Percentiles rank a stretch among this genome's conserved stretches.
phyloP scores from a whole-genome alignment of 2,797 vertebrate genomes.

The Pseudopleuronectes americanus region DNA sequence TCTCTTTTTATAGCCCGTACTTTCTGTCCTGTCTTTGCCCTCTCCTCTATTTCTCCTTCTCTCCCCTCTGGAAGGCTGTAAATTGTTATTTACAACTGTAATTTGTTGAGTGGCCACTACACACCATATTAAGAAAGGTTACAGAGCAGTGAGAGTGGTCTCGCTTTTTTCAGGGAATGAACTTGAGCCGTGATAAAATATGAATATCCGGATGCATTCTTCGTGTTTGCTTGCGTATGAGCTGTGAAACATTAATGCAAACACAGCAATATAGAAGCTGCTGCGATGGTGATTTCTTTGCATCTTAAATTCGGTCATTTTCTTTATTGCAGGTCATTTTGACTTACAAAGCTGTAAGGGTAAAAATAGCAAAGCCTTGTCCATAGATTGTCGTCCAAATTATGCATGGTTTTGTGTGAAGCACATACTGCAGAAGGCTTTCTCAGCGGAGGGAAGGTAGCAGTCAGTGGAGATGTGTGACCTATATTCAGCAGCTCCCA shows the following conservation, averaged over 20 bases:
- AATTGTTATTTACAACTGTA: slow-evolving; percentile 48
- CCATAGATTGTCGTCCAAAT: slow-evolving; percentile 37
- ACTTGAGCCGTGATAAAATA: slow-evolving; percentile 41
- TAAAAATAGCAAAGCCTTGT: slow-evolving; percentile 18
- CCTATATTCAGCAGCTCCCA: slow-evolving; percentile 82
- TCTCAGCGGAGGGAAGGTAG: slow-evolving; percentile 69
- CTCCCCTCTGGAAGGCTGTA: background rate
- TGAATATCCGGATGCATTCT: slow-evolving; percentile 41
- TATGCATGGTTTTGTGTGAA: slow-evolving; percentile 39
- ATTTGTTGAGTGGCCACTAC: slow-evolving; percentile 41
- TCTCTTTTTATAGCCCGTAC: slow-evolving; percentile 8
- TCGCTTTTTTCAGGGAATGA: slow-evolving; percentile 40
- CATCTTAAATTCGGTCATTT: background rate
- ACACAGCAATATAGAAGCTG: background rate
- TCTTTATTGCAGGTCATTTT: slow-evolving; percentile 15
- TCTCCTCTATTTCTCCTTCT: background rate
- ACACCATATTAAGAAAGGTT: background rate
- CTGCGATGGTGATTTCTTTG: background rate
- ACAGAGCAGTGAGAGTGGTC: slow-evolving; percentile 29
- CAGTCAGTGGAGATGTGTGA: slow-evolving; percentile 84
- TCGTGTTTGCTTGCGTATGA: slow-evolving; percentile 4
- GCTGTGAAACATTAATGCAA: slow-evolving; percentile 31
- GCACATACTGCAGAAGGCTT: slow-evolving; percentile 50
- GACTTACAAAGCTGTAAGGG: slow-evolving; percentile 1
- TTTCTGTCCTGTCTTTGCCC: slow-evolving; percentile 4